A percentile compares a stretch with the other conserved stretches of the same genome.
Conservation (phyloP, 2,888 invertebrate species). For the Peribatodes rhomboidaria region DNA sequence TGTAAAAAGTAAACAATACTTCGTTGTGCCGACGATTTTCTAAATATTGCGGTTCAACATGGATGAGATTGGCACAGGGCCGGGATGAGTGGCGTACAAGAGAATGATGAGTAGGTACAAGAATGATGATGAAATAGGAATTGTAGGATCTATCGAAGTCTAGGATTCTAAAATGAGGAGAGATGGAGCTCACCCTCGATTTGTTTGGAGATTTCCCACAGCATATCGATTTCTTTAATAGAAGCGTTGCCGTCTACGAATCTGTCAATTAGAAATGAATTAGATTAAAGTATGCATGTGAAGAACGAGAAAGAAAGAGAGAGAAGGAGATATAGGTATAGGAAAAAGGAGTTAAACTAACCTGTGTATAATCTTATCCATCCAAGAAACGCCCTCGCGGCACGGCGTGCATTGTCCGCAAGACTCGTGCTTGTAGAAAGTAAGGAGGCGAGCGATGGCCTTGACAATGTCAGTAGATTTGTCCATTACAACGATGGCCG, state of each 20-base stretch:
- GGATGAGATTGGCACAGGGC: too few relatives aligned
- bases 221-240: slow-evolving; percentile 98
- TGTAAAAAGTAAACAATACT: too few relatives aligned
- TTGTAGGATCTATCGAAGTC: too few relatives aligned
- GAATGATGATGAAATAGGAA: too few relatives aligned
- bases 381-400: slow-evolving; percentile 98
- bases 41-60: too few relatives aligned
- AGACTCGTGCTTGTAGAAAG: slow-evolving; percentile 99
- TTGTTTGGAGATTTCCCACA: slow-evolving; percentile 99
- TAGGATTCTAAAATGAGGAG: background rate
- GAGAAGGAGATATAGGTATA: background rate
- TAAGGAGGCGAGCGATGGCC: slow-evolving; percentile 97
- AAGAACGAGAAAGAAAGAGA: background rate
- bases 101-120: too few relatives aligned
- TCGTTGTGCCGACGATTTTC: too few relatives aligned
- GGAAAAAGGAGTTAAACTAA: slow-evolving; percentile 49
- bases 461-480: slow-evolving; percentile 98
- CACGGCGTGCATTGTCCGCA: slow-evolving; percentile 99
- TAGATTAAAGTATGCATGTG: background rate
- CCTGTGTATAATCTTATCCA: slow-evolving; percentile 92
- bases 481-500: slow-evolving; percentile 99
- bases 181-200: slow-evolving; percentile 91
- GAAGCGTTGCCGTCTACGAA: slow-evolving; percentile 96
- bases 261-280: slow-evolving; percentile 62
- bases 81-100: too few relatives aligned